These are phyloP conservation scores for Tipula unca DNA, from an alignment of 2,888 invertebrate species.

Conservation along the genomic window DNA sequence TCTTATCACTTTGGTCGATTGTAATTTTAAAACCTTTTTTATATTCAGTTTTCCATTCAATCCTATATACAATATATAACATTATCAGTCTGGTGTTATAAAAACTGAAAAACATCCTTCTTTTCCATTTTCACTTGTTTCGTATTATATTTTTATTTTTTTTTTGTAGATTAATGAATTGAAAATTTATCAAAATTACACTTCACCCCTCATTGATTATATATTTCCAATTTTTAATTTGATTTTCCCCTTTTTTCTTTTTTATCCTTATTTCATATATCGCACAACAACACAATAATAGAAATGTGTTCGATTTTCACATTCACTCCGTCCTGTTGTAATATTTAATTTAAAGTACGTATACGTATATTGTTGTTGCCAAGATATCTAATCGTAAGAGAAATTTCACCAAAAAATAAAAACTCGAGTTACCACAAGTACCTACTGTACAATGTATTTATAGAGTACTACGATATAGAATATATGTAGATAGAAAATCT, in stretches of 20 bases:
- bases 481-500: neutral
- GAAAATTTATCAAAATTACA: conserved; percentile 8
- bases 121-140: no score
- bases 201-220: neutral
- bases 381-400: neutral
- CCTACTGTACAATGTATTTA: neutral
- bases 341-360: neutral
- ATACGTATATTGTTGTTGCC: neutral
- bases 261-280: neutral
- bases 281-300: neutral
- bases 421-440: neutral
- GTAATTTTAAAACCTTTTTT: neutral
- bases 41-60: no score
- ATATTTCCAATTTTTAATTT: neutral
- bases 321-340: neutral
- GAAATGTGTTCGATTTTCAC: neutral
- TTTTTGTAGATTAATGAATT: neutral
- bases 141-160: neutral
- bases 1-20: neutral
- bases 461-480: neutral
- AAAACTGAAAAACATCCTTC: neutral
- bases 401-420: neutral
- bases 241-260: neutral
- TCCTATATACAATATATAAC: no score
- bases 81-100: neutral